These are phyloP conservation scores for Heliconius sara DNA, from an alignment of 2,888 invertebrate species.

Conservation along the genomic window DNA sequence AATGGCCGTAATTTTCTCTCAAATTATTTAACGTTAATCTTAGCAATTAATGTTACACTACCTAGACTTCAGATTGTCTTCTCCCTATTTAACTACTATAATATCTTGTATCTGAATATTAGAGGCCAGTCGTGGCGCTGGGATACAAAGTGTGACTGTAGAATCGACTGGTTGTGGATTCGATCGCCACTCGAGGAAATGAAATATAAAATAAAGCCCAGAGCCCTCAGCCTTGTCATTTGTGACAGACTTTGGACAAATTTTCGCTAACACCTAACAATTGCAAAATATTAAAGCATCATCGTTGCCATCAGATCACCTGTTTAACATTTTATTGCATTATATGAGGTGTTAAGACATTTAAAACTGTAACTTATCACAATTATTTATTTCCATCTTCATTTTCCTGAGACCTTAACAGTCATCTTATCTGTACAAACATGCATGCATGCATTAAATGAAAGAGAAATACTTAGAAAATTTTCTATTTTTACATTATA, in stretches of 20 bases:
- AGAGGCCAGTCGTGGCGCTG: background rate
- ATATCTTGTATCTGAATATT: background rate
- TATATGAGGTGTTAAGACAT: background rate
- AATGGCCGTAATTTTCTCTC: background rate
- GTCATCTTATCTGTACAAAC: background rate
- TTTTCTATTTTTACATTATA: background rate
- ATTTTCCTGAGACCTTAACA: background rate
- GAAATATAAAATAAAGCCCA: too few relatives aligned
- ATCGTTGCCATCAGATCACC: too few relatives aligned
- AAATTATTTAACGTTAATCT: background rate
- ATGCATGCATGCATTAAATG: background rate
- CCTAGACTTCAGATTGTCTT: background rate
- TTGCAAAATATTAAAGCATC: background rate
- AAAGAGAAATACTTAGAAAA: background rate
- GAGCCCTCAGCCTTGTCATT: background rate
- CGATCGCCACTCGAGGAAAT: too few relatives aligned
- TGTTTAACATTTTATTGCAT: background rate
- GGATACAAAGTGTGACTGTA: too few relatives aligned
- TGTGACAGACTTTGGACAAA: background rate
- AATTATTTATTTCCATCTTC: background rate
- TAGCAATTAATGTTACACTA: background rate
- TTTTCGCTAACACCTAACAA: background rate
- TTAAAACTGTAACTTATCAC: background rate
- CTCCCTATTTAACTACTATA: background rate
- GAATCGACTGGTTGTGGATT: too few relatives aligned